Conservation (phyloP, 1,140 invertebrate species). For the Dryas iulia region DNA sequence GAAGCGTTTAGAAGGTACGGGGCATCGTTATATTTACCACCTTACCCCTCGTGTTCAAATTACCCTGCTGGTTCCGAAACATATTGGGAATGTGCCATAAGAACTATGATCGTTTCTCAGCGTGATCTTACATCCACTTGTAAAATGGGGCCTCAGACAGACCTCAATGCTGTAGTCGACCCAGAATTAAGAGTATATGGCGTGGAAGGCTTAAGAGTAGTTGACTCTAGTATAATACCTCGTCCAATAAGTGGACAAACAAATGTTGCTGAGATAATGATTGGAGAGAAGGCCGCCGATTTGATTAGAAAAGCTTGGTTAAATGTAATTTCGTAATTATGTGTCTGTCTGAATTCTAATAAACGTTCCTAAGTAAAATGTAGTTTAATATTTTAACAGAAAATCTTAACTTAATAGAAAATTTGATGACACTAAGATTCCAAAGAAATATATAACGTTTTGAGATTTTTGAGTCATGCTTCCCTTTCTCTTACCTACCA, state of each 20-base stretch:
- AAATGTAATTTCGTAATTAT: conserved; percentile 46
- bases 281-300: conserved; percentile 93
- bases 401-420: neutral
- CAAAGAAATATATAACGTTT: no score
- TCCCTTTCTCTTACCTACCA: no score
- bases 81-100: conserved; percentile 90
- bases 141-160: conserved; percentile 87
- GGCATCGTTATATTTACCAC: conserved; percentile 75
- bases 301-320: conserved; percentile 86
- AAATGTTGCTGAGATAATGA: conserved; percentile 88
- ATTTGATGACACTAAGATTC: no score
- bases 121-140: conserved; percentile 87
- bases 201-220: conserved; percentile 85
- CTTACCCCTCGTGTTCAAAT: conserved; percentile 82
- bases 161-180: conserved; percentile 88
- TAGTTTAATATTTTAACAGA: conserved; percentile 1
- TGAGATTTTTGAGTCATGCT: no score
- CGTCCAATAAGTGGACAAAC: conserved; percentile 85
- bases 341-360: conserved; percentile 21
- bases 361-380: conserved; percentile 34
- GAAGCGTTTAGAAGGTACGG: conserved; percentile 82
- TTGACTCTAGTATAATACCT: conserved; percentile 89
- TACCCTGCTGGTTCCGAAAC: conserved; percentile 81
- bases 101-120: conserved; percentile 82
- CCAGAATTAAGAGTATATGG: conserved; percentile 87